Evolutionary conservation across 2,888 invertebrate genomes (phyloP), one percentile per base, ranked within the genome.

Genomic region (Crioceris asparagi): DNA sequence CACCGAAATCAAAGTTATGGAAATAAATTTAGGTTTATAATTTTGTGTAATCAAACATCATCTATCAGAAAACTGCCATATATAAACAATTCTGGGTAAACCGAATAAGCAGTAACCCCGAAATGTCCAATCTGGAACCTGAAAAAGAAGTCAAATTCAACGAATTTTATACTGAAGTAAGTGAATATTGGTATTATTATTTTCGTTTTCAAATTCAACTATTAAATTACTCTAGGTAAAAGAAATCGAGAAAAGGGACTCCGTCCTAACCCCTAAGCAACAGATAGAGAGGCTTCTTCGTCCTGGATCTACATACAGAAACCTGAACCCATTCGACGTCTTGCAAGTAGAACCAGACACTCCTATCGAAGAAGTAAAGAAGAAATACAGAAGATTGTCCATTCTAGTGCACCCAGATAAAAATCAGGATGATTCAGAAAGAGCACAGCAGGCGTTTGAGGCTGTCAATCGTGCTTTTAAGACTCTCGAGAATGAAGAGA

Each of bases 361-460:
- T 8, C 68, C 85, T 14, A 63, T 96, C 37, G 92, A 94, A 52
- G 91, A 92, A 60, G 83, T 96, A 36, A 96, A 94, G 66, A 96
- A 91, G 64, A 93, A 93, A 67, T 99, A 96, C 66, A 77, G 92
- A 30, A 41, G 53, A 69, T 74, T 97, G 56, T 97, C 98, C 12
- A 91, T 98, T 63, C 72, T 98, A 56, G 94, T 98, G 21, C 98
- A 99, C 79, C 98, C 98, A 15, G 98, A 99, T 64, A 99, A 98
- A 70, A 99, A 99, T 69, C 83, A 84, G 68, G 91, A 97, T 68
- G 92, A 98, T 63, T 70, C 78, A 17, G 97, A 97, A 39, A 74
- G 93, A 61, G 92, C 98, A 2, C 93, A 98, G 62, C 78, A 83
- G 59, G 85, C 87, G 29, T 90, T 90, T 62, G 90, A 90, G 68